Evolutionary conservation across 1,140 invertebrate genomes (phyloP), one percentile per base, ranked within the genome.

Genomic region (Diorhabda sublineata): DNA sequence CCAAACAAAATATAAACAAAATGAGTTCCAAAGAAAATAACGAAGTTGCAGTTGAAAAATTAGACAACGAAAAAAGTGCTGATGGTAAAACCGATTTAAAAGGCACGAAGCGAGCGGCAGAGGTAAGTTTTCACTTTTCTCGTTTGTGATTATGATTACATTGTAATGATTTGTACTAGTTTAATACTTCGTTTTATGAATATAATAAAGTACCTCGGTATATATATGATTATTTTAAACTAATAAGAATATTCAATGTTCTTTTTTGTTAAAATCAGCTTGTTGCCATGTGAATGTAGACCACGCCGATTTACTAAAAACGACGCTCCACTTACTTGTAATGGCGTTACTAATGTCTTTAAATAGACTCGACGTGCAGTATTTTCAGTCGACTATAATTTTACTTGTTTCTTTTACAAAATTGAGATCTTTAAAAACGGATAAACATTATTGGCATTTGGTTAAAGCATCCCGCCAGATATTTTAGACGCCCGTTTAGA

Each of bases 11-110:
- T 67, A 78, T 78, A 83, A 83, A 83, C 79, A 85, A 88, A 84
- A 92, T 93, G 91, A 92, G 91, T 88, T 87, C 90, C 83, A 92
- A 91, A 85, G 90, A 91, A 84, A 92, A 91, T 84, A 91, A 91
- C 83, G 90, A 92, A 85, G 90, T 92, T 81, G 90, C 89, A 73
- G 89, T 92, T 68, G 91, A 92, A 82, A 92, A 92, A 86, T 84
- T 86, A 74, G 89, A 90, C 80, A 91, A 89, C 82, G 90, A 91
- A 80, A 91, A 91, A 84, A 82, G 83, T 68, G 82, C 77, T 61
- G 90, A 92, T 81, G 86, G 87, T 58, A 92, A 93, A 85, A 89
- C 89, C 81, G 91, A 92, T 78, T 85, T 92, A 75, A 93, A 93
- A 85, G 91, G 91, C 81, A 91, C 90, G 80, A 93, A 94, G 85